Conservation (phyloP, 1,140 invertebrate genomes). For the Dendrolimus punctatus region DNA sequence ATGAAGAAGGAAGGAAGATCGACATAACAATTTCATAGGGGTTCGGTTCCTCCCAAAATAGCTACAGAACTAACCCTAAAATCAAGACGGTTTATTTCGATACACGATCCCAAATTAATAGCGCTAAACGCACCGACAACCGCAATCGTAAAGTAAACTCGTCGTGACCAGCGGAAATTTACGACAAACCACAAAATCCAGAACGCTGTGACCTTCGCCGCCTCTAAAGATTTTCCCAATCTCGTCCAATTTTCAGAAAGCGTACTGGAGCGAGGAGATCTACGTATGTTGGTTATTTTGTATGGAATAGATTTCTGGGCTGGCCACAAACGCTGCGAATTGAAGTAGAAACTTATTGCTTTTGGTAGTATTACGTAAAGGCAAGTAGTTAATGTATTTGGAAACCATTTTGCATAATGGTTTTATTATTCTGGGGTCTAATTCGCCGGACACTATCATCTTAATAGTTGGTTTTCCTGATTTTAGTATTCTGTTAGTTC, state of each 20-base stretch:
- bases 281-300: constrained; percentile 14
- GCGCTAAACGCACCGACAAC: constrained; percentile 12
- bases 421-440: no score
- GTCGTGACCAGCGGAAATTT: constrained; percentile 25
- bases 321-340: constrained; percentile 12
- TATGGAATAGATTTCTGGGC: constrained; percentile 5
- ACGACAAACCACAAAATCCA: constrained; percentile 17
- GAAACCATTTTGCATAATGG: no score
- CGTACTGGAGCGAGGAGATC: constrained; percentile 3
- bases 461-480: no score
- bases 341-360: constrained; percentile 17
- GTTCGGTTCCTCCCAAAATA: no score
- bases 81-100: constrained; percentile 4
- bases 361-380: constrained; percentile 2
- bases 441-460: no score
- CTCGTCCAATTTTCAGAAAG: background rate
- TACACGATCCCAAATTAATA: constrained; percentile 20
- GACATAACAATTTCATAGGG: no score
- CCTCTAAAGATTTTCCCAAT: constrained; percentile 4
- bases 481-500: no score
- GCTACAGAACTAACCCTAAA: no score
- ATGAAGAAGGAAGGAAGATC: no score
- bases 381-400: no score
- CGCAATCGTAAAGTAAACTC: constrained; percentile 26
- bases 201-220: constrained; percentile 15